Evolutionary conservation across 23 tunicate genomes (phyloP).

Genomic region (Ciona savignyi): DNA sequence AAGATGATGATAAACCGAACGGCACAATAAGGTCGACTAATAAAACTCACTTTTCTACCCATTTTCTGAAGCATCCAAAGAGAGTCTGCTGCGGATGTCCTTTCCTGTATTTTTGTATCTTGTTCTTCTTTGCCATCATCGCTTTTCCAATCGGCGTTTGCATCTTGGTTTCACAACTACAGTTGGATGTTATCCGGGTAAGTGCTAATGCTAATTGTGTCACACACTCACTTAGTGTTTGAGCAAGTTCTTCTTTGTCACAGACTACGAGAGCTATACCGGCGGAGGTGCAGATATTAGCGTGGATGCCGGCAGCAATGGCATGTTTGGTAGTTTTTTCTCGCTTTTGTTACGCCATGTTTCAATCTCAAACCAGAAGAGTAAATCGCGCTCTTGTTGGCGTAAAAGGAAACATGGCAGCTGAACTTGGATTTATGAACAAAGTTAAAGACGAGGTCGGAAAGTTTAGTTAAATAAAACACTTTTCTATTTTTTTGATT

Average conservation of each 20-base stretch:
- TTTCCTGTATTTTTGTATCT: slow-evolving; percentile 52
- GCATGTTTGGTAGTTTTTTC: slow-evolving; percentile 13
- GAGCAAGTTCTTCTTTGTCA: too few species aligned
- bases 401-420: slow-evolving; percentile 55
- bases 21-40: background rate
- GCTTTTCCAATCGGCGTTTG: slow-evolving; percentile 56
- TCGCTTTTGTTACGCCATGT: slow-evolving; percentile 58
- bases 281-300: slow-evolving; percentile 30
- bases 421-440: slow-evolving; percentile 78
- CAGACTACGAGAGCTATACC: slow-evolving; percentile 42
- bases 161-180: slow-evolving; percentile 41
- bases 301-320: slow-evolving; percentile 53
- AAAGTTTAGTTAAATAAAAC: background rate
- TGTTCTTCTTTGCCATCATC: slow-evolving; percentile 31
- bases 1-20: background rate
- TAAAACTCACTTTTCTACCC: slow-evolving; percentile 24
- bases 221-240: too few species aligned
- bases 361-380: slow-evolving; percentile 58
- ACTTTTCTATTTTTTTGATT: background rate
- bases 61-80: slow-evolving; percentile 65
- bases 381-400: slow-evolving; percentile 60
- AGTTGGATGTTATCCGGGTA: slow-evolving; percentile 60
- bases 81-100: slow-evolving; percentile 49
- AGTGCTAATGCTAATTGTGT: too few species aligned
- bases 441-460: slow-evolving; percentile 83